phyloP scores from a whole-genome alignment of 2,797 vertebrate species.

The Phrynocephalus guinanensis region DNA sequence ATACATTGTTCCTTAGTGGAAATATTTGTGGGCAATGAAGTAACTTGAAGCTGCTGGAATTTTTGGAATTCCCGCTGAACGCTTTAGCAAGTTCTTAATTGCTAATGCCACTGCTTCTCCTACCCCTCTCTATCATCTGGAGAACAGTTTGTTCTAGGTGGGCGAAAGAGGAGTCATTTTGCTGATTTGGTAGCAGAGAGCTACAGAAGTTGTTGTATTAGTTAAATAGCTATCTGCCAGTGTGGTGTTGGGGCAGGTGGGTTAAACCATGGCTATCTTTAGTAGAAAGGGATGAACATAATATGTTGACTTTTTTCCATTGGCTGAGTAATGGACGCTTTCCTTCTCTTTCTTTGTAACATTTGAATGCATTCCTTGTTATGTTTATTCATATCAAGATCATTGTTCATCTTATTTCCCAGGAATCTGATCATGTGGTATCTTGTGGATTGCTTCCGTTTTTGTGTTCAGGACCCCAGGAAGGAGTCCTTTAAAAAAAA shows the following conservation, averaged over 20 bases:
- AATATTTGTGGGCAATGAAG: slow-evolving; percentile 32
- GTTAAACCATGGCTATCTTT: slow-evolving; percentile 3
- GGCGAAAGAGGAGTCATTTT: slow-evolving; percentile 8
- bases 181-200: not conserved
- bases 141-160: not conserved
- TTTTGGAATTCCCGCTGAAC: slow-evolving; percentile 16
- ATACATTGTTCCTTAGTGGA: slow-evolving; percentile 32
- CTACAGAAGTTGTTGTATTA: not conserved
- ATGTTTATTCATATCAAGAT: slow-evolving; percentile 5
- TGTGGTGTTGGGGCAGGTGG: not conserved
- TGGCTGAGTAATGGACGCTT: not conserved
- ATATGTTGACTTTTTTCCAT: not conserved
- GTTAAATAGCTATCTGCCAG: not conserved
- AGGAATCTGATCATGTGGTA: not conserved
- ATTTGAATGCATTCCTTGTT: not conserved
- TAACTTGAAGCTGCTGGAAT: slow-evolving; percentile 28
- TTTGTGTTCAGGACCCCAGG: not conserved
- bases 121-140: not conserved
- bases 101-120: not conserved
- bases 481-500: too few relatives aligned
- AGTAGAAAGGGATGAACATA: not conserved
- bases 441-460: not conserved
- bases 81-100: not conserved
- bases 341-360: not conserved
- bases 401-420: not conserved